phyloP scores from a whole-genome alignment of 2,113 vertebrate species.

The Stigmatopora nigra region DNA sequence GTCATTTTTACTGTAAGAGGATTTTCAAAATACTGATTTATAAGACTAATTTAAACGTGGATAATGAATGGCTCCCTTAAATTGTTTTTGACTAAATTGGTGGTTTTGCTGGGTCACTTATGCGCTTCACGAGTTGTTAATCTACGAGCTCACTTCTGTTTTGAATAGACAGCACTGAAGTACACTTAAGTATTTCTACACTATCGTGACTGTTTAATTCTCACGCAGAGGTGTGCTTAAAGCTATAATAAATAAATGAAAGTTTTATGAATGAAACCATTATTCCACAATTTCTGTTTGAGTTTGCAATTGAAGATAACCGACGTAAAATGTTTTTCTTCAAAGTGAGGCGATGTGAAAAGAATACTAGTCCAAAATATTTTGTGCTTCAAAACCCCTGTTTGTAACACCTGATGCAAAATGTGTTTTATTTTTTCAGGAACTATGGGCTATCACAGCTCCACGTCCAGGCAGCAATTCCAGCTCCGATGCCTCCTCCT shows the following conservation, averaged over 20 bases:
- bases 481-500: slow-evolving; percentile 40
- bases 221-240: neutral
- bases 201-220: neutral
- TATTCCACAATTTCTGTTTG: neutral
- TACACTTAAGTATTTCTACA: neutral
- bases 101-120: too few species aligned
- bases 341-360: neutral
- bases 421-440: slow-evolving; percentile 30
- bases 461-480: slow-evolving; percentile 55
- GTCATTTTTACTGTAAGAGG: neutral
- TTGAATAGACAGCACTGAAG: neutral
- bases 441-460: slow-evolving; percentile 56
- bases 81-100: neutral
- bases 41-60: neutral
- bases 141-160: neutral
- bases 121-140: neutral
- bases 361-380: neutral
- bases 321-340: neutral
- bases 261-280: neutral
- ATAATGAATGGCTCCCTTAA: neutral
- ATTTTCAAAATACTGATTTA: neutral
- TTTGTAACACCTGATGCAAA: neutral
- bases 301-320: neutral
- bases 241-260: neutral
- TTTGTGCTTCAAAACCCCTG: neutral